Evolutionary conservation across 2,888 invertebrate genomes (phyloP), one percentile per base, ranked within the genome.

Genomic region (Thelaira solivaga): DNA sequence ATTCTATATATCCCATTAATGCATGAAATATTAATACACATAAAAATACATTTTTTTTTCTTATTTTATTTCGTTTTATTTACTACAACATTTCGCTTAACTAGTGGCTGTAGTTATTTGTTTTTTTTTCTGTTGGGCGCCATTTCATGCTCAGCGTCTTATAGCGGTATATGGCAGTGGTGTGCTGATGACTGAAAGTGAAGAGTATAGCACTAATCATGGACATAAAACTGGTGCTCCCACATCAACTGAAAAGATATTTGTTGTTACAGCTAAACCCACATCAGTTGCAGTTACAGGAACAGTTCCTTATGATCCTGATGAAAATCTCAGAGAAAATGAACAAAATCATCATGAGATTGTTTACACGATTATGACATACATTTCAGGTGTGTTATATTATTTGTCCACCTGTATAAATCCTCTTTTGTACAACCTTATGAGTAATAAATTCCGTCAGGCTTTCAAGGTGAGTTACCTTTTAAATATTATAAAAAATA

Each of bases 361-460:
- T 29, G 80, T 88, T 57, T 89, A 88, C 64, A 86, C 87, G 76
- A 84, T 90, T 83, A 89, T 89, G 86, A 89, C 86, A 71, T 95
- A 97, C 88, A 91, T 93, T 36, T 97, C 96, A 0, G 97, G 97
- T 0, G 92, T 97, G 0, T 92, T 97, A 76, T 97, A 97, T 90
- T 98, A 96, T 89, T 89, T 97, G 82, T 97, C 97, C 6, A 96
- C 97, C 8, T 96, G 96, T 84, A 94, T 97, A 85, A 98, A 98
- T 89, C 97, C 98, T 0, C 91, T 97, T 80, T 92, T 97, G 39
- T 98, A 98, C 90, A 95, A 97, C 89, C 94, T 97, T 65, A 96
- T 98, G 97, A 97, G 97, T 8, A 93, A 96, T 88, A 97, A 97
- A 88, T 98, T 97, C 87, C 92, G 97, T 51, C 94, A 94, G 81